phyloP scores from a whole-genome alignment of 2,113 vertebrate genomes.

The Nothocercus julius region DNA sequence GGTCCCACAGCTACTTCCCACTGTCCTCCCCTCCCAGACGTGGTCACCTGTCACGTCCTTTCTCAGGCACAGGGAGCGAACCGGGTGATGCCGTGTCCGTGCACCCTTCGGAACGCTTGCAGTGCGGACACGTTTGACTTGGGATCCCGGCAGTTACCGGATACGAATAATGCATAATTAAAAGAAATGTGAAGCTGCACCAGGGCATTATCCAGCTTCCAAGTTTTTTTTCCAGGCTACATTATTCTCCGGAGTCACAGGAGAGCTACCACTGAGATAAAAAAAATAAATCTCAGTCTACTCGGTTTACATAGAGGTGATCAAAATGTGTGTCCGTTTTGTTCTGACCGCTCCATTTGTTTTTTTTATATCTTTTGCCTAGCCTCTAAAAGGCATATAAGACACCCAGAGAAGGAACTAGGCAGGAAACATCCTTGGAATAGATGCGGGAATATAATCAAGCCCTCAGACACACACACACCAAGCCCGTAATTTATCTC shows the following conservation, averaged over 20 bases:
- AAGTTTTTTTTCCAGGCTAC: constrained; percentile 19
- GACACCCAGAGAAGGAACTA: constrained; percentile 52
- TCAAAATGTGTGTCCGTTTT: not conserved
- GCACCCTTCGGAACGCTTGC: not conserved
- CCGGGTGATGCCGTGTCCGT: not conserved
- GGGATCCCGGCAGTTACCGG: not conserved
- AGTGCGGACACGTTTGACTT: not conserved
- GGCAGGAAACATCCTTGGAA: constrained; percentile 54
- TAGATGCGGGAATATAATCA: constrained; percentile 65
- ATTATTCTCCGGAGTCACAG: not conserved
- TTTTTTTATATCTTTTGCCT: not conserved
- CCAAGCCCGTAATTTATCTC: constrained; percentile 72
- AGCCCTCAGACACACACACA: constrained; percentile 48
- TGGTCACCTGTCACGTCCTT: not conserved
- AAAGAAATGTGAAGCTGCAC: constrained; percentile 1
- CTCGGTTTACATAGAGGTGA: constrained; percentile 27
- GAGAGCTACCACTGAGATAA: not conserved
- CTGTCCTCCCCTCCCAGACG: not conserved
- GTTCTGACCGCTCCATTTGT: constrained; percentile 24
- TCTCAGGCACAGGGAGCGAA: not conserved
- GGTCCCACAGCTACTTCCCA: not conserved
- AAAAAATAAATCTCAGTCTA: constrained; percentile 5
- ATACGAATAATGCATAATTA: constrained; percentile 4
- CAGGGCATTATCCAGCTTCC: not conserved
- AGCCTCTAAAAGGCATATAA: constrained; percentile 57